These are phyloP conservation scores for Elephantulus edwardii DNA, from an alignment of 2,113 vertebrate genomes.

Conservation along the genomic window DNA sequence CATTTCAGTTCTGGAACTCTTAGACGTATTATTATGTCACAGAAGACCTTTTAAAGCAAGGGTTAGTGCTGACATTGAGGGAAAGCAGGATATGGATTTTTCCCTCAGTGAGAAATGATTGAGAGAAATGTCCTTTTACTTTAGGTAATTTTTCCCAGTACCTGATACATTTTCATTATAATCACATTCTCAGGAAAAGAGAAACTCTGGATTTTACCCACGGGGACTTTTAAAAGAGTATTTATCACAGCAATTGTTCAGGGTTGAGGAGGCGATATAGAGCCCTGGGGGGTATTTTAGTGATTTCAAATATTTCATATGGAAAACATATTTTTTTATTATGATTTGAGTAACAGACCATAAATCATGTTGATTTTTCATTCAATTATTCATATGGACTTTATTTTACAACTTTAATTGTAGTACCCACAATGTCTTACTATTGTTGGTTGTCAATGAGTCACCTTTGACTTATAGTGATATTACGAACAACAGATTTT, in stretches of 20 bases:
- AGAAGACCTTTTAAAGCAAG: background rate
- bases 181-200: conserved; percentile 51
- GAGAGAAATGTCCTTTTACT: conserved; percentile 40
- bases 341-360: too few relatives aligned
- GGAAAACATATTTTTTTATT: too few relatives aligned
- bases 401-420: too few relatives aligned
- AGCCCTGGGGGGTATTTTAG: too few relatives aligned
- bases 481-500: too few relatives aligned
- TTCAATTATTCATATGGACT: too few relatives aligned
- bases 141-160: background rate
- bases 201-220: background rate
- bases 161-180: conserved; percentile 37
- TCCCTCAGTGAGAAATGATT: background rate
- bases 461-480: too few relatives aligned
- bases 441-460: too few relatives aligned
- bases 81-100: background rate
- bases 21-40: background rate
- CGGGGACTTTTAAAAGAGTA: background rate
- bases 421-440: too few relatives aligned
- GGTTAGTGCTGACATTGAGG: background rate
- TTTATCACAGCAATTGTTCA: background rate
- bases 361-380: too few relatives aligned
- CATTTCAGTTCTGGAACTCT: too few relatives aligned
- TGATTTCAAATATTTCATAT: too few relatives aligned
- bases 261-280: background rate